These are phyloP conservation scores for Eulimnadia texana DNA, from an alignment of 1,140 invertebrate species.

Conservation along the genomic window DNA sequence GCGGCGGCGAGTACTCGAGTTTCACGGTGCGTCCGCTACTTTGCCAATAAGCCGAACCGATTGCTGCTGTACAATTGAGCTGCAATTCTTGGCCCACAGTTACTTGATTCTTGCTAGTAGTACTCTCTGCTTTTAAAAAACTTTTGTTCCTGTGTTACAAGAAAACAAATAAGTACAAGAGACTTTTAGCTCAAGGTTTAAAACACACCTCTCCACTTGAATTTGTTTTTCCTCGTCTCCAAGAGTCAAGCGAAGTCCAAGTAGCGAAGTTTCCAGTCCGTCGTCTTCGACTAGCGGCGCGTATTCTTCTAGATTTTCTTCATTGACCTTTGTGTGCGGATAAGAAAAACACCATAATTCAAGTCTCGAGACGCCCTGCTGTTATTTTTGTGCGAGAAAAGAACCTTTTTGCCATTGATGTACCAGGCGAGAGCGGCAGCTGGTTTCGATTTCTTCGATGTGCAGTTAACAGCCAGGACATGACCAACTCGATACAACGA, in stretches of 20 bases:
- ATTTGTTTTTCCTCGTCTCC: conserved; percentile 3
- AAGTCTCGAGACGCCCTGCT: background rate
- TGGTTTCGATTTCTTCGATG: conserved; percentile 65
- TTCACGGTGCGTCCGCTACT: no score
- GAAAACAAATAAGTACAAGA: no score
- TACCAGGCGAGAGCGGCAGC: conserved; percentile 70
- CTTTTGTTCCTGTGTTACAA: no score
- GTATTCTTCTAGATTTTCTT: conserved; percentile 3
- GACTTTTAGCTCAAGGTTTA: background rate
- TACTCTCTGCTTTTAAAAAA: no score
- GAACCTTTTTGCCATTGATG: conserved; percentile 61
- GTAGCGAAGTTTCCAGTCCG: conserved; percentile 3
- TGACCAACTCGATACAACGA: conserved; percentile 67
- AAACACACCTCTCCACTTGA: background rate
- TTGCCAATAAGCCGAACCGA: no score
- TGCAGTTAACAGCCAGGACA: conserved; percentile 65
- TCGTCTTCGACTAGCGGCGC: background rate
- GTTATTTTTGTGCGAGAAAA: background rate
- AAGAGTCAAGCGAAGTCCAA: conserved; percentile 6
- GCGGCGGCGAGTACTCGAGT: no score
- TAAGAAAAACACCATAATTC: background rate
- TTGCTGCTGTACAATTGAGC: no score
- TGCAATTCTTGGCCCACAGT: no score
- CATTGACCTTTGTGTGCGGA: background rate
- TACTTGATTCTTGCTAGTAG: background rate